Evolutionary conservation across 2,888 invertebrate genomes (phyloP).

Genomic region (Teleiodes luculella): DNA sequence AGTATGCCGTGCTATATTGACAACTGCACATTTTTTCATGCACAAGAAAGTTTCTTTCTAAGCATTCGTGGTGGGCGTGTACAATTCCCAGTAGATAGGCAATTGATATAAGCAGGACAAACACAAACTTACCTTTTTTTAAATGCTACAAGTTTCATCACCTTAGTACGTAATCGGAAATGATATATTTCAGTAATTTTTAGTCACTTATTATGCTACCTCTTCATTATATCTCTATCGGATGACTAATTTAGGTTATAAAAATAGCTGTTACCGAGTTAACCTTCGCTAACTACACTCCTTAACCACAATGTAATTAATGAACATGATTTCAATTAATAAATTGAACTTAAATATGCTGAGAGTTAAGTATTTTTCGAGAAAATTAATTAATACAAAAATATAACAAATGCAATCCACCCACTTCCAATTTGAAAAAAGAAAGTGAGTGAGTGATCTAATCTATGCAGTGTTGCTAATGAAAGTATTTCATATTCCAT

Average conservation of each 20-base stretch:
- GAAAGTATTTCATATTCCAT: too few species aligned
- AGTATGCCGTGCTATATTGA: background rate
- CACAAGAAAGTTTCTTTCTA: conserved; percentile 11
- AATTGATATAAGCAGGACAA: conserved; percentile 18
- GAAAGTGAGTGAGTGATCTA: conserved; percentile 9
- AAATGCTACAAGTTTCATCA: conserved; percentile 9
- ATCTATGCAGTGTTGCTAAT: too few species aligned
- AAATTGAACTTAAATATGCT: background rate
- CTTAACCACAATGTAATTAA: conserved; percentile 10
- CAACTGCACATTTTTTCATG: conserved; percentile 1
- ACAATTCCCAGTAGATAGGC: conserved; percentile 14
- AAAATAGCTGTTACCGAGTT: conserved; percentile 47
- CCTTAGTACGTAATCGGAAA: conserved; percentile 16
- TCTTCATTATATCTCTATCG: conserved; percentile 44
- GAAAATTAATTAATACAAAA: conserved; percentile 8
- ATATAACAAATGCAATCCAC: conserved; percentile 18
- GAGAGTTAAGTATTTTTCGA: conserved; percentile 9
- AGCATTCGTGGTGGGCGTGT: conserved; percentile 34
- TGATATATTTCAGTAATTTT: conserved; percentile 31
- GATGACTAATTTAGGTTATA: conserved; percentile 66
- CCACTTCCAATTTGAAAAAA: conserved; percentile 14
- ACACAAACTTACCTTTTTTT: conserved; percentile 12
- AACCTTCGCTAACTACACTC: conserved; percentile 13
- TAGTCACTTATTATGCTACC: conserved; percentile 52
- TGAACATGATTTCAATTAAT: conserved; percentile 9